Evolutionary conservation across 2,113 vertebrate species (phyloP).

Genomic region (Entomyzon cyanotis): DNA sequence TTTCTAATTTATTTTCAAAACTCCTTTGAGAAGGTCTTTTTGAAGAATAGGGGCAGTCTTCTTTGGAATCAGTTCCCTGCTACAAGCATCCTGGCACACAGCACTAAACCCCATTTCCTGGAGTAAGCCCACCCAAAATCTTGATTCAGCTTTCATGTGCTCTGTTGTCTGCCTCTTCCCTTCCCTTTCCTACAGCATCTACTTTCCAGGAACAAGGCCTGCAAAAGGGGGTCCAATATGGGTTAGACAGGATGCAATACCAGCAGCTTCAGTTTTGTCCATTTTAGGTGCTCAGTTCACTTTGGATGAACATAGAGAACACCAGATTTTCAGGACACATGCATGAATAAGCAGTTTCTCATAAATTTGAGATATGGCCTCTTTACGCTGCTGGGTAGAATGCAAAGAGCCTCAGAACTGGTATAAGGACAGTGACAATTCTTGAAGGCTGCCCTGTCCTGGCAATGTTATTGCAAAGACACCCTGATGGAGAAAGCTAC

Average conservation of each 20-base stretch:
- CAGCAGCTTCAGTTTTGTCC: neutral
- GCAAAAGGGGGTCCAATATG: neutral
- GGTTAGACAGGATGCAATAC: neutral
- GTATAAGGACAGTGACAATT: neutral
- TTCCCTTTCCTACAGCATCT: neutral
- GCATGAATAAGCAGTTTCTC: neutral
- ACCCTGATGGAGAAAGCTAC: neutral
- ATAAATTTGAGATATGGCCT: neutral
- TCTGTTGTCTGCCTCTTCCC: neutral
- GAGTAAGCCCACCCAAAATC: neutral
- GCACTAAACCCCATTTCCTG: neutral
- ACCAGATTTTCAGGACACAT: neutral
- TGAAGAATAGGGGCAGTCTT: slow-evolving; percentile 17
- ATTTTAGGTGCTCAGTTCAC: neutral
- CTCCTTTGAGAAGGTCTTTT: neutral
- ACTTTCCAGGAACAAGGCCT: neutral
- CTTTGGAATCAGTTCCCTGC: neutral
- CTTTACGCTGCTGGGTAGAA: neutral
- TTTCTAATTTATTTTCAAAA: slow-evolving; percentile 57
- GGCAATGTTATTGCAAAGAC: neutral
- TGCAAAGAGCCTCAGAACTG: neutral
- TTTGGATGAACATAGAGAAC: neutral
- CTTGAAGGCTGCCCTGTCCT: neutral
- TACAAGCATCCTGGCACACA: neutral
- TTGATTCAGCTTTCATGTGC: neutral